A percentile compares a stretch with the other conserved stretches of the same genome.
phyloP scores from a whole-genome alignment of 2,113 vertebrate genomes.

The Calyptommatus sinebrachiatus region DNA sequence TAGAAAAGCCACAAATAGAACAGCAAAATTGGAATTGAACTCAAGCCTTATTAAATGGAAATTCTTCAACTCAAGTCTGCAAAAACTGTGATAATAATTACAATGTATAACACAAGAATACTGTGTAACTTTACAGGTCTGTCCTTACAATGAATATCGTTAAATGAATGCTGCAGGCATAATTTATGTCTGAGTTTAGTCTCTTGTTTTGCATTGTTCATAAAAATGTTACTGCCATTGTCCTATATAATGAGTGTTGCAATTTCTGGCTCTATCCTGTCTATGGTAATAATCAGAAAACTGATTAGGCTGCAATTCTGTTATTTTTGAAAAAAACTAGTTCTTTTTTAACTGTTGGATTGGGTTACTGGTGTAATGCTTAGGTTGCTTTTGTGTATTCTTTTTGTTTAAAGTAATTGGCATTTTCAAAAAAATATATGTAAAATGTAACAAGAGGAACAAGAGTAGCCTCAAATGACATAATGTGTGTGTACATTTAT shows the following conservation, averaged over 20 bases:
- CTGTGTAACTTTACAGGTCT: constrained; percentile 1
- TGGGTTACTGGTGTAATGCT: neutral
- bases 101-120: neutral
- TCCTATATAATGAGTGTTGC: neutral
- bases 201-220: no score
- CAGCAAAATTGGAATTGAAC: no score
- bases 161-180: neutral
- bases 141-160: constrained; percentile 33
- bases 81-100: neutral
- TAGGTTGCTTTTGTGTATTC: neutral
- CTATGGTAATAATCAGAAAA: neutral
- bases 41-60: constrained; percentile 34
- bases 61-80: constrained; percentile 34
- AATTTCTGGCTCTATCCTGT: neutral
- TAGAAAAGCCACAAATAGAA: no score
- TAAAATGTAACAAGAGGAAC: no score
- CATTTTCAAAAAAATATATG: no score
- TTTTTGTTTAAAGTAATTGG: no score
- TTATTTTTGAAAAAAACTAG: neutral
- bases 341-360: neutral
- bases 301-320: neutral
- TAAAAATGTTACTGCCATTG: no score
- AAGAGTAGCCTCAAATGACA: no score
- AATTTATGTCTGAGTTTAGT: no score
- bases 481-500: no score